Conservation (phyloP, 2,797 vertebrate species). For the Orientallactaga sibirica region DNA sequence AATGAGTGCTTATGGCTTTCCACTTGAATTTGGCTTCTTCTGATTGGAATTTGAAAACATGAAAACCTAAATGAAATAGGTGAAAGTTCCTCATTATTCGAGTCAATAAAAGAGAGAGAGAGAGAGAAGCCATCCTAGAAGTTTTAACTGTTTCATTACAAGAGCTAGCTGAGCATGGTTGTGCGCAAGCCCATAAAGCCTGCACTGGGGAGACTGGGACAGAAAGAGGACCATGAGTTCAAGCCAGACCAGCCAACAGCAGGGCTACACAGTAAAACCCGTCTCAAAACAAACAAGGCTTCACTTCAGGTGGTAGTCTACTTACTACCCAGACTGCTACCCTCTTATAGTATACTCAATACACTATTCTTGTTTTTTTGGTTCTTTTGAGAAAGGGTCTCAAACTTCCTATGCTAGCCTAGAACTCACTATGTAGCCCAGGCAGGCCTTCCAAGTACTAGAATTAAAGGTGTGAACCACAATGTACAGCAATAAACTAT, state of each 20-base stretch:
- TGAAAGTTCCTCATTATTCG: slow-evolving; percentile 85
- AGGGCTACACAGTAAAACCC: neutral
- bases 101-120: slow-evolving; percentile 52
- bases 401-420: no score
- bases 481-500: no score
- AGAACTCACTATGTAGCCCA: no score
- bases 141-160: neutral
- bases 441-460: no score
- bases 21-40: slow-evolving; percentile 93
- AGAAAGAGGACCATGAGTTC: neutral
- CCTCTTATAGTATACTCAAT: no score
- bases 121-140: neutral
- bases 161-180: neutral
- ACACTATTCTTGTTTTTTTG: no score
- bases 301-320: no score
- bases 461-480: no score
- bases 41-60: slow-evolving; percentile 92
- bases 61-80: slow-evolving; percentile 93
- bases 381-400: no score
- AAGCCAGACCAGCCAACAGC: neutral
- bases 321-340: no score
- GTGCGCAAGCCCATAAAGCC: neutral
- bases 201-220: neutral
- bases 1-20: slow-evolving; percentile 92
- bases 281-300: neutral